Evolutionary conservation across 37 sponge, comb jelly and placozoan species (phyloP).

Genomic region (Oscarella lobularis): DNA sequence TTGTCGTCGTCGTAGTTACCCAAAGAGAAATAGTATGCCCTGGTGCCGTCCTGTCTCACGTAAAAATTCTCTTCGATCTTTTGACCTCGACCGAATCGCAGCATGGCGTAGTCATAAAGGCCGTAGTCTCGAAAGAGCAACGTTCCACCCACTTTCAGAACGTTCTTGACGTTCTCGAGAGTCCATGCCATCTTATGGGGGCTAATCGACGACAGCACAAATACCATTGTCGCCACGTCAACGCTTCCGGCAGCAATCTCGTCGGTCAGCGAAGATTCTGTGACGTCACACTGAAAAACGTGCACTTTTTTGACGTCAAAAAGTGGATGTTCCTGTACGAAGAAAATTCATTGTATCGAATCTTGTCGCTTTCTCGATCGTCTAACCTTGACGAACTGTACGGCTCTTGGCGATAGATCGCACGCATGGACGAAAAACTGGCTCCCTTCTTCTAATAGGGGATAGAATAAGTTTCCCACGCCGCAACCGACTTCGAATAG

Average conservation of each 20-base stretch:
- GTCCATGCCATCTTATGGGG: constrained; percentile 65
- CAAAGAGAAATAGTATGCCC: constrained; percentile 88
- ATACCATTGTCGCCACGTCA: constrained; percentile 68
- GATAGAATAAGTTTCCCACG: constrained; percentile 88
- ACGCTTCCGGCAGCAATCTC: constrained; percentile 29
- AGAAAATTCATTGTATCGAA: not conserved
- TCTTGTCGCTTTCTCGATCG: not conserved
- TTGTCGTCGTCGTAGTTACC: too few relatives aligned
- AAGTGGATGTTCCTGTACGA: constrained; percentile 28
- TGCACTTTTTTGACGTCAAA: constrained; percentile 32
- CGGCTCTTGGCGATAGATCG: constrained; percentile 89
- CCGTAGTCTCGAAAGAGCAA: constrained; percentile 92
- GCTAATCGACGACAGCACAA: constrained; percentile 85
- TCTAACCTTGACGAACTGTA: constrained; percentile 83
- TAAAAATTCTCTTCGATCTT: constrained; percentile 89
- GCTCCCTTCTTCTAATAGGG: constrained; percentile 60
- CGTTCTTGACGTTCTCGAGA: constrained; percentile 45
- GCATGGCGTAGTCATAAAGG: constrained; percentile 95
- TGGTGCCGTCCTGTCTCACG: constrained; percentile 88
- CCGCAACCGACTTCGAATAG: constrained; percentile 95
- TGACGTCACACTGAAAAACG: constrained; percentile 88
- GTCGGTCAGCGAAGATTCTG: constrained; percentile 24
- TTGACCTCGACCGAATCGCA: constrained; percentile 81
- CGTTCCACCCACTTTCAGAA: constrained; percentile 69
- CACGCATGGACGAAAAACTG: constrained; percentile 83